Evolutionary conservation across 2,797 vertebrate species (phyloP).

Genomic region (Spondyliosoma cantharus): DNA sequence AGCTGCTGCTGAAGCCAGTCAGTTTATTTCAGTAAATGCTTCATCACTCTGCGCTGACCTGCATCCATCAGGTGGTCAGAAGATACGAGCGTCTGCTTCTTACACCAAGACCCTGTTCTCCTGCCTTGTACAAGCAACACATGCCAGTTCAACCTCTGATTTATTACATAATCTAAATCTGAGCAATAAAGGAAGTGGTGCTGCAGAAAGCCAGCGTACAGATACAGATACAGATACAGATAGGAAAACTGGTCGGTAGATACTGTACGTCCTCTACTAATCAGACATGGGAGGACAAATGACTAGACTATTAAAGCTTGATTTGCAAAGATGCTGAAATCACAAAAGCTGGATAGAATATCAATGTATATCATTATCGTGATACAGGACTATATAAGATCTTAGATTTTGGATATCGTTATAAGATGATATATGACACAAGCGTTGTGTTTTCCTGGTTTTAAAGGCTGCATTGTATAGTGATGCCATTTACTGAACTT

Average conservation of each 20-base stretch:
- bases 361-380: too few relatives aligned
- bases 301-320: constrained; percentile 34
- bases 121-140: constrained; percentile 4
- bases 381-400: too few relatives aligned
- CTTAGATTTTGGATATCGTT: too few relatives aligned
- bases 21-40: constrained; percentile 20
- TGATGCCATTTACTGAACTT: too few relatives aligned
- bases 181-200: not conserved
- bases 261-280: constrained; percentile 25
- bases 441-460: too few relatives aligned
- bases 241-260: not conserved
- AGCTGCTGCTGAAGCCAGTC: constrained; percentile 29
- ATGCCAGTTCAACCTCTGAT: constrained; percentile 10
- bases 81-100: not conserved
- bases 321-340: constrained; percentile 9
- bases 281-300: constrained; percentile 36
- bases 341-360: not conserved
- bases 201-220: constrained; percentile 12
- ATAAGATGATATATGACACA: too few relatives aligned
- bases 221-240: not conserved
- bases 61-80: constrained; percentile 17
- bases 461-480: too few relatives aligned
- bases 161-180: constrained; percentile 28
- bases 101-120: not conserved
- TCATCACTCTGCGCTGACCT: not conserved